phyloP scores from a whole-genome alignment of 2,797 vertebrate genomes.

The Hemitrygon akajei region DNA sequence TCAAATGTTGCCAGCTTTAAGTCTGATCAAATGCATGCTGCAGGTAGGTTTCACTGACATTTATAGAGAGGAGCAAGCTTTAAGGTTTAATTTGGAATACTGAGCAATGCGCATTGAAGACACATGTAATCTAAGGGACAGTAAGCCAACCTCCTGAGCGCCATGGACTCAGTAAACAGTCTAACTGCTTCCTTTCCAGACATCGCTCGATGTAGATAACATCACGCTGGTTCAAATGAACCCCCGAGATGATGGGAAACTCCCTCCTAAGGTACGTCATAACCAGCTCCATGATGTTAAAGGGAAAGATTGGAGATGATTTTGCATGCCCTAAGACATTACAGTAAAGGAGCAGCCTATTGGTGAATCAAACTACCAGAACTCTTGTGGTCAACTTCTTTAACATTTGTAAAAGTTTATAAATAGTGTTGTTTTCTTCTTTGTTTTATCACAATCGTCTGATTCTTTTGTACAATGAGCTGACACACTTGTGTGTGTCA shows the following conservation, averaged over 20 bases:
- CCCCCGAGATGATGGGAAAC: slow-evolving; percentile 45
- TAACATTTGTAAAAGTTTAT: background rate
- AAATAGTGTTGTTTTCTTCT: background rate
- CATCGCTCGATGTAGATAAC: slow-evolving; percentile 57
- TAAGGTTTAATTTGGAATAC: background rate
- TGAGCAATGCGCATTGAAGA: background rate
- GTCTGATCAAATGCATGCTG: background rate
- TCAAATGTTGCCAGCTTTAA: background rate
- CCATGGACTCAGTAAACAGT: no score
- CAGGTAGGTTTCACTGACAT: background rate
- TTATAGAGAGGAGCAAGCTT: background rate
- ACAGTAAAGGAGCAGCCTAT: no score
- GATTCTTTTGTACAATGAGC: background rate
- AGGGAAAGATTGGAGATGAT: background rate
- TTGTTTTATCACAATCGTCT: background rate
- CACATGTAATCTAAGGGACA: background rate
- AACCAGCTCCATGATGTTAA: background rate
- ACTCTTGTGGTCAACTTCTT: background rate
- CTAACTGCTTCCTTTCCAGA: slow-evolving; percentile 51
- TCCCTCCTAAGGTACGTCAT: slow-evolving; percentile 55
- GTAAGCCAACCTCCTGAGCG: background rate
- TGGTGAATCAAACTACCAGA: background rate
- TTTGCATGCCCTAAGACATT: background rate
- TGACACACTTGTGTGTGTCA: background rate
- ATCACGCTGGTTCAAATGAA: slow-evolving; percentile 65